Conservation (phyloP, 2,113 vertebrate genomes). For the pig (Sus scrofa) region T2T-Sscrofa CM000824.6:128771001-128771500, state of each 20-base stretch:
- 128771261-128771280: not conserved
- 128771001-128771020: not conserved
- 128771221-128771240: not conserved
- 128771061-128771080: not conserved
- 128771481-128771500: not conserved
- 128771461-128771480: not conserved
- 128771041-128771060: not conserved
- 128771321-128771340: not conserved
- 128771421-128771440: fast-evolving
- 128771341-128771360: not conserved
- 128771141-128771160: not conserved
- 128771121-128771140: not conserved
- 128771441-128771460: not conserved
- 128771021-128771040: not conserved
- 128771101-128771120: not conserved
- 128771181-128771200: not conserved
- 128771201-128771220: not conserved
- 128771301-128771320: not conserved
- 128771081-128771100: not conserved
- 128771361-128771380: not conserved
- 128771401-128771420: no score
- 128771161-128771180: not conserved
- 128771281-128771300: not conserved
- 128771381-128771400: not conserved
- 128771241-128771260: not conserved